Conservation (phyloP, 1,140 invertebrate species). For the Acyrthosiphon pisum region DNA sequence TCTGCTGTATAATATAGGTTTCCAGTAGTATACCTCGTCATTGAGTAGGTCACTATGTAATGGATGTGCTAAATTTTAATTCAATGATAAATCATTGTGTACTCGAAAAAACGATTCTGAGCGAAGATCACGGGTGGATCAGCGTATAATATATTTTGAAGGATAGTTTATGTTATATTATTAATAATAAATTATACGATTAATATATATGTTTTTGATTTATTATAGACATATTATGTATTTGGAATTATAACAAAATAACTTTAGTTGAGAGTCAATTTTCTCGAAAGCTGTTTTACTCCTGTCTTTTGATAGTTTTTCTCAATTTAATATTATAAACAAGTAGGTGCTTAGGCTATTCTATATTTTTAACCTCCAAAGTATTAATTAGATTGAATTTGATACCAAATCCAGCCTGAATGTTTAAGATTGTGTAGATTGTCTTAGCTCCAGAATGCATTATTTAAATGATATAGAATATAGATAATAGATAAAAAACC, state of each 20-base stretch:
- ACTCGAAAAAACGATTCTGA: neutral
- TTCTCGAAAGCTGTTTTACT: neutral
- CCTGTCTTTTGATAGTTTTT: neutral
- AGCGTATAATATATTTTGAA: neutral
- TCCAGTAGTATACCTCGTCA: neutral
- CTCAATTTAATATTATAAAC: neutral
- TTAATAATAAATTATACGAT: neutral
- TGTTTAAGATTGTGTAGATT: neutral
- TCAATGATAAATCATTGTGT: neutral
- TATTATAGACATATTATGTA: neutral
- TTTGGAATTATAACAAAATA: neutral
- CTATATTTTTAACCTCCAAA: neutral
- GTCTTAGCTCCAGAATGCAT: no score
- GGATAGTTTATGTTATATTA: neutral
- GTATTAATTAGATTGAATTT: neutral
- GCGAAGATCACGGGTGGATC: neutral
- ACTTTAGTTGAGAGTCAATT: neutral
- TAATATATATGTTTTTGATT: neutral
- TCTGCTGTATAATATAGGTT: neutral
- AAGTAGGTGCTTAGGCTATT: neutral
- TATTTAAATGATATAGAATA: no score
- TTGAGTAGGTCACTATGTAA: neutral
- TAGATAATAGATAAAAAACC: neutral
- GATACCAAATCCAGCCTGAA: neutral
- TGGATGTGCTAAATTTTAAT: neutral